phyloP scores from a whole-genome alignment of 2,797 vertebrate genomes.

The Helarctos malayanus region DNA sequence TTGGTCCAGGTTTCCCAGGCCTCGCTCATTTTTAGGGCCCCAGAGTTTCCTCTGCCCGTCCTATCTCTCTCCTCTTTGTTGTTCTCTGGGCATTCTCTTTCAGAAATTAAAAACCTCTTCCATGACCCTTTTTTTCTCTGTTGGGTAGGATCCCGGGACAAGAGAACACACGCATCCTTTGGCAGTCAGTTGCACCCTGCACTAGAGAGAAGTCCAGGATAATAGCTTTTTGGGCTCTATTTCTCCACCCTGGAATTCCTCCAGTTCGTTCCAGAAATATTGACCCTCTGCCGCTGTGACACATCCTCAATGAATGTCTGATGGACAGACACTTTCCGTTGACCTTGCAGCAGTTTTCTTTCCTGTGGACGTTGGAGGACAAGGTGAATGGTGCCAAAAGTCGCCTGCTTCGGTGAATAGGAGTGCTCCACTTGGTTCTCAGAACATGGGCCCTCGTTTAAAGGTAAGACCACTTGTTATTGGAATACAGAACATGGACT shows the following conservation, averaged over 20 bases:
- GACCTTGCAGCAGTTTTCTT: slow-evolving; percentile 91
- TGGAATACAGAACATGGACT: neutral
- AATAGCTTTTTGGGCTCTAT: neutral
- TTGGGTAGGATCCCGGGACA: slow-evolving; percentile 28
- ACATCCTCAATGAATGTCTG: slow-evolving; percentile 89
- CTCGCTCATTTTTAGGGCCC: neutral
- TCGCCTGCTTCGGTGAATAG: slow-evolving; percentile 93
- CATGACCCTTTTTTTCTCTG: slow-evolving; percentile 18
- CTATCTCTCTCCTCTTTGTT: neutral
- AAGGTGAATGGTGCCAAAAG: slow-evolving; percentile 91
- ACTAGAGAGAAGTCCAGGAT: slow-evolving; percentile 66
- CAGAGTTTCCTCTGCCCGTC: neutral
- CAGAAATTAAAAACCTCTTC: slow-evolving; percentile 44
- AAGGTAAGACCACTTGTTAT: slow-evolving; percentile 90
- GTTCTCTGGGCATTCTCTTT: slow-evolving; percentile 44
- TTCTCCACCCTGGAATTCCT: slow-evolving; percentile 65
- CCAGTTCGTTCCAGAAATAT: slow-evolving; percentile 78
- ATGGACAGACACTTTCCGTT: slow-evolving; percentile 93
- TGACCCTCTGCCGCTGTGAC: slow-evolving; percentile 42
- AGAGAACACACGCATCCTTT: slow-evolving; percentile 10
- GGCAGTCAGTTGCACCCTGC: neutral
- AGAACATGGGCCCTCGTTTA: slow-evolving; percentile 93
- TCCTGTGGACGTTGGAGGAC: slow-evolving; percentile 92
- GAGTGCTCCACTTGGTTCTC: slow-evolving; percentile 90
- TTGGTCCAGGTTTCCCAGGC: neutral